phyloP scores from a whole-genome alignment of 2,113 vertebrate species.

The Pteropus alecto region DNA sequence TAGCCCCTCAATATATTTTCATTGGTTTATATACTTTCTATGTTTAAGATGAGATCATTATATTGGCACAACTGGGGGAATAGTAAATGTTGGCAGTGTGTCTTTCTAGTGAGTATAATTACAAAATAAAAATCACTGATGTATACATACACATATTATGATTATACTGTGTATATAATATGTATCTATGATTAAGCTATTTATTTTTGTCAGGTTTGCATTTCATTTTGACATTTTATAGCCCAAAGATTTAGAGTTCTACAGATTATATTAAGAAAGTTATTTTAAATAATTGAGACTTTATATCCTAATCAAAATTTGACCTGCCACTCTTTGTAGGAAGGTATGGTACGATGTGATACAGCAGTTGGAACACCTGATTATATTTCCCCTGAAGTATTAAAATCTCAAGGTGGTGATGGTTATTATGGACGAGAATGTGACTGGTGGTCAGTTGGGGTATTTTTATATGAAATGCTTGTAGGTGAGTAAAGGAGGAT shows the following conservation, averaged over 20 bases:
- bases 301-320: conserved; percentile 54
- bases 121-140: background rate
- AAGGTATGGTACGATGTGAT: conserved; percentile 99
- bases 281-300: conserved; percentile 12
- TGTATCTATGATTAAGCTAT: background rate
- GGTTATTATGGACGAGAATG: conserved; percentile 98
- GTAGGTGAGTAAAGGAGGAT: conserved; percentile 91
- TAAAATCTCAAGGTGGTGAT: conserved; percentile 98
- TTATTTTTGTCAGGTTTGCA: conserved; percentile 24
- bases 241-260: background rate
- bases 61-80: background rate
- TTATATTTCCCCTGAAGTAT: conserved; percentile 98
- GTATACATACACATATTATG: background rate
- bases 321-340: conserved; percentile 81
- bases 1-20: background rate
- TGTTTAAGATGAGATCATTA: conserved; percentile 2
- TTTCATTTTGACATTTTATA: conserved; percentile 45
- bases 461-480: conserved; percentile 99
- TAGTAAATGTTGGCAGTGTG: background rate
- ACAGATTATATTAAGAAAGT: background rate
- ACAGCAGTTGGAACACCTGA: conserved; percentile 98
- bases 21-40: conserved; percentile 23
- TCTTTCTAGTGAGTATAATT: conserved; percentile 35
- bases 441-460: conserved; percentile 99
- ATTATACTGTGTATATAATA: background rate